Percentiles rank a stretch among this genome's conserved stretches.
phyloP scores from a whole-genome alignment of 2,888 invertebrate genomes.

The Spodoptera picta region DNA sequence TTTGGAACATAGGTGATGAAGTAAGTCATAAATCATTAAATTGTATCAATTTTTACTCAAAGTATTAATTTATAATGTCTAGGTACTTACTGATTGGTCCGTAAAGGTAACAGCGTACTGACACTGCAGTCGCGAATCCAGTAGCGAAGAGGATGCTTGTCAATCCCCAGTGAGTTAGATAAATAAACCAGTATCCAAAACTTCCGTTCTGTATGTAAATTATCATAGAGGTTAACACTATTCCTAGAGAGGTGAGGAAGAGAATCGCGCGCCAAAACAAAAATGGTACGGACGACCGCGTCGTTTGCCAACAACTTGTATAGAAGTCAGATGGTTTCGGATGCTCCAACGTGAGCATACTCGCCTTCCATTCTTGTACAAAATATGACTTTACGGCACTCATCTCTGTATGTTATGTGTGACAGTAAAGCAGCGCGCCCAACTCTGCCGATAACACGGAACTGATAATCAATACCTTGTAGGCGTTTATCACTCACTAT shows the following conservation, averaged over 20 bases:
- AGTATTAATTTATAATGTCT: background rate
- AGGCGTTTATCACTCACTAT: conserved; percentile 54
- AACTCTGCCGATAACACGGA: conserved; percentile 56
- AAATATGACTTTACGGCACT: conserved; percentile 77
- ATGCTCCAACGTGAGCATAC: conserved; percentile 76
- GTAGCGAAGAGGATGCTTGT: conserved; percentile 71
- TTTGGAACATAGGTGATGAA: background rate
- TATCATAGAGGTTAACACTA: conserved; percentile 73
- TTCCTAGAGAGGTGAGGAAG: conserved; percentile 73
- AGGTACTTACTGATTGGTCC: conserved; percentile 82
- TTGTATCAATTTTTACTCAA: background rate
- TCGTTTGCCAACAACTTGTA: conserved; percentile 81
- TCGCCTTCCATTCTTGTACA: conserved; percentile 70
- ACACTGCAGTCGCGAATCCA: conserved; percentile 75
- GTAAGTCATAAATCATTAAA: conserved; percentile 1
- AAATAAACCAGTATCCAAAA: conserved; percentile 83
- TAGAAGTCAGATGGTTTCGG: conserved; percentile 78
- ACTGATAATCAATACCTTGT: conserved; percentile 56
- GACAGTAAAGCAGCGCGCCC: conserved; percentile 51
- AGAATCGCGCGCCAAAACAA: conserved; percentile 76
- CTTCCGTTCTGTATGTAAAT: conserved; percentile 68
- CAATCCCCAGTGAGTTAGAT: conserved; percentile 88
- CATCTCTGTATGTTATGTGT: conserved; percentile 65
- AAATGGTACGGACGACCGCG: conserved; percentile 77
- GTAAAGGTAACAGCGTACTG: conserved; percentile 74